These are phyloP conservation scores for Taxidea taxus DNA, from an alignment of 2,113 vertebrate species.

Conservation along the genomic window DNA sequence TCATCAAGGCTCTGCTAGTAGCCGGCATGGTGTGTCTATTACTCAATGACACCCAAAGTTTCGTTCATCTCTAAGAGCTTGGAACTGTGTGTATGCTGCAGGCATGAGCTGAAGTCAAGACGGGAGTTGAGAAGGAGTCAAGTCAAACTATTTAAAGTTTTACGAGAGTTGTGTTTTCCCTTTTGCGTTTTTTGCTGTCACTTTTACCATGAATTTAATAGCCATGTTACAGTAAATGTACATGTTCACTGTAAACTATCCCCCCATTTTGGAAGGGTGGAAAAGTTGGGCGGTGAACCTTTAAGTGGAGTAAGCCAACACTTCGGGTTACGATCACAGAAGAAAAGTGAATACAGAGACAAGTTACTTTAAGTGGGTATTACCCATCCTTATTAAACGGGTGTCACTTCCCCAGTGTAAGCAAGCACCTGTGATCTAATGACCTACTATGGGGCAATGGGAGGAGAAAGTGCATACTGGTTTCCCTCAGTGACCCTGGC, in stretches of 20 bases:
- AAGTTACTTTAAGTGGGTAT: neutral
- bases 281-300: neutral
- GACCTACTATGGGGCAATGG: neutral
- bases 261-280: neutral
- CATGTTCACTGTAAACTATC: neutral
- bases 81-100: neutral
- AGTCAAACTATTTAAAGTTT: neutral
- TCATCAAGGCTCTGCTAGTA: neutral
- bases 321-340: neutral
- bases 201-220: neutral
- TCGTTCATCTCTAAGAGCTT: neutral
- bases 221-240: neutral
- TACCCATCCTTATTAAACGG: accelerated
- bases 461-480: neutral
- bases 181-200: neutral
- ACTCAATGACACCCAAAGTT: neutral
- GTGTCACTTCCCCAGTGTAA: neutral
- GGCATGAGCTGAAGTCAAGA: neutral
- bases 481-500: constrained; percentile 20
- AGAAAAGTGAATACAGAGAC: neutral
- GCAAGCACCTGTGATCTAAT: neutral
- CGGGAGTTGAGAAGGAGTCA: neutral
- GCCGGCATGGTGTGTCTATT: neutral
- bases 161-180: neutral
- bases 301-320: neutral